Conservation (phyloP, 2,888 invertebrate genomes). For the Papilio gigon region DNA sequence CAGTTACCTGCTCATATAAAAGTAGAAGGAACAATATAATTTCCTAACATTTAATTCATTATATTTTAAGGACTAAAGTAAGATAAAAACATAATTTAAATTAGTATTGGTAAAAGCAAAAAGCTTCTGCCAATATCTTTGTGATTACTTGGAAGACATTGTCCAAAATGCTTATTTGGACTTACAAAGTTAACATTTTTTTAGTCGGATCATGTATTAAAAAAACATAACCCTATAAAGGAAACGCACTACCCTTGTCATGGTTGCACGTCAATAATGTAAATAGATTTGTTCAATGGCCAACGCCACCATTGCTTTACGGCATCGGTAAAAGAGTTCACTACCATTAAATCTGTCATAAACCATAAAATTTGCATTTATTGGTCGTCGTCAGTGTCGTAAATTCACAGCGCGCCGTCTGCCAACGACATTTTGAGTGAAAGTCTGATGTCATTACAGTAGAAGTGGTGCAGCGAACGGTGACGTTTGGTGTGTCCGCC, state of each 20-base stretch:
- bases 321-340: constrained; percentile 78
- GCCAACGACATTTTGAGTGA: constrained; percentile 79
- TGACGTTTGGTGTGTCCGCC: constrained; percentile 67
- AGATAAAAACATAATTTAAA: too few relatives aligned
- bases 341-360: constrained; percentile 79
- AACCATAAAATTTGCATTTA: constrained; percentile 83
- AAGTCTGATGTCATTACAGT: constrained; percentile 70
- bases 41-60: too few relatives aligned
- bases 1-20: background rate
- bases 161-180: too few relatives aligned
- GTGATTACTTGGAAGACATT: too few relatives aligned
- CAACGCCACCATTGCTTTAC: constrained; percentile 69
- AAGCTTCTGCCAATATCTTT: too few relatives aligned
- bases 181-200: too few relatives aligned
- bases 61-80: too few relatives aligned
- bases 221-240: too few relatives aligned
- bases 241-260: background rate
- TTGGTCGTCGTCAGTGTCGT: constrained; percentile 77
- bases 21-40: too few relatives aligned
- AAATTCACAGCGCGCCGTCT: constrained; percentile 75
- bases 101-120: too few relatives aligned
- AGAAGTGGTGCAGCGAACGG: constrained; percentile 59
- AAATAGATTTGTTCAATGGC: constrained; percentile 59
- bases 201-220: too few relatives aligned
- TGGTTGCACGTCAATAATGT: constrained; percentile 20